Evolutionary conservation across 2,797 vertebrate species (phyloP), one percentile per base, ranked within the genome.

Genomic region (Sebastes umbrosus): DNA sequence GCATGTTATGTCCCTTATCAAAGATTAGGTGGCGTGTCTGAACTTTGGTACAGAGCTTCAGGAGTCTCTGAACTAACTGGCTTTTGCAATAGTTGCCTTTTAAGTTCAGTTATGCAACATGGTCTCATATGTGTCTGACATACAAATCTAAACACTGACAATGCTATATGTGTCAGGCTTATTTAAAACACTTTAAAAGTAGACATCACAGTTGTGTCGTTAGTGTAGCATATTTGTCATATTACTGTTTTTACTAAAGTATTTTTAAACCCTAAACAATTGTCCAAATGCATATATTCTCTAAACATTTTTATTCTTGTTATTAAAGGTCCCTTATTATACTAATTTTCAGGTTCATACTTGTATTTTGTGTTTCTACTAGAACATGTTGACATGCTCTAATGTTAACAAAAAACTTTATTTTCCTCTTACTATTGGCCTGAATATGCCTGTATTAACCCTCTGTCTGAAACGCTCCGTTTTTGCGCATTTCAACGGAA

Each of bases 31-130:
- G 16, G n/a, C 6, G 9, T 84, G 24, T 79, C 16, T 93, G 90
- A 93, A 93, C 92, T 94, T 93, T 94, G 87, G 73, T 70, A 91
- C 90, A 80, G 84, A 89, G 86, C 59, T 85, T 85, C 66, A 84
- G 69, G 72, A 87, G 83, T 83, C 63, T 78, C 81, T 75, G 67
- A 82, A 78, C 77, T 83, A 82, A 78, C 77, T 82, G 75, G 79
- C 82, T 90, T 91, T 88, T 91, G 85, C 80, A 90, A 82, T 87
- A 52, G 39, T 92, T 91, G 80, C 73, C 58, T 46, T 46, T 65
- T 75, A 64, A 82, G 75, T 70, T 81, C 24, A 31, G 52, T 93
- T 94, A 84, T 85, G 88, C 73, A 95, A 93, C 68, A 18, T 50
- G 66, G 31, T 72, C 46, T 85, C 63, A 31, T 90, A 73, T 90